A percentile compares a stretch with the other conserved stretches of the same genome.
phyloP scores from a whole-genome alignment of 1,140 invertebrate species.

The Rhopalosiphum padi region DNA sequence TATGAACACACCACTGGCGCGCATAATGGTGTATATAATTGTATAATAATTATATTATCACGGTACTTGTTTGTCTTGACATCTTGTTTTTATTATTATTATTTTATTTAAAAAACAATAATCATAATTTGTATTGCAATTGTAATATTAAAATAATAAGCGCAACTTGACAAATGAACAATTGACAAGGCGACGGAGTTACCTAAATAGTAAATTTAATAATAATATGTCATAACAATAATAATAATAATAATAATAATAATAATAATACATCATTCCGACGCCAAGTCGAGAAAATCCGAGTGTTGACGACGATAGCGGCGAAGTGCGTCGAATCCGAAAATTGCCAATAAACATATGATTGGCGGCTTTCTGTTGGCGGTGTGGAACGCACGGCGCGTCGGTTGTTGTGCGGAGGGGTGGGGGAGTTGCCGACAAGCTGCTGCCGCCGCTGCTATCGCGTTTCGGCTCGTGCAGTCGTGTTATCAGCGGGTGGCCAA shows the following conservation, averaged over 20 bases:
- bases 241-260: neutral
- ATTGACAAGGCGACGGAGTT: neutral
- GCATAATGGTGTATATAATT: neutral
- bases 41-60: neutral
- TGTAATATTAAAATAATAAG: neutral
- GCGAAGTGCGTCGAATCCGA: slow-evolving; percentile 53
- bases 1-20: neutral
- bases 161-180: neutral
- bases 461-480: slow-evolving; percentile 52
- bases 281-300: neutral
- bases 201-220: neutral
- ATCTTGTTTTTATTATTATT: neutral
- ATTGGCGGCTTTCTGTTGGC: slow-evolving; percentile 49
- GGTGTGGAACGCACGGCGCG: neutral
- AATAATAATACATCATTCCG: neutral
- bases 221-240: neutral
- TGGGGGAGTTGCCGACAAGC: slow-evolving; percentile 44
- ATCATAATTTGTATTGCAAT: neutral
- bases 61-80: neutral
- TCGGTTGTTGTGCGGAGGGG: neutral
- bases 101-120: neutral
- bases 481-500: slow-evolving; percentile 58
- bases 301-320: neutral
- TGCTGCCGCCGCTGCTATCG: slow-evolving; percentile 50
- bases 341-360: slow-evolving; percentile 58